Evolutionary conservation across 2,797 vertebrate genomes (phyloP).

Genomic region (Calcarius lapponicus): DNA sequence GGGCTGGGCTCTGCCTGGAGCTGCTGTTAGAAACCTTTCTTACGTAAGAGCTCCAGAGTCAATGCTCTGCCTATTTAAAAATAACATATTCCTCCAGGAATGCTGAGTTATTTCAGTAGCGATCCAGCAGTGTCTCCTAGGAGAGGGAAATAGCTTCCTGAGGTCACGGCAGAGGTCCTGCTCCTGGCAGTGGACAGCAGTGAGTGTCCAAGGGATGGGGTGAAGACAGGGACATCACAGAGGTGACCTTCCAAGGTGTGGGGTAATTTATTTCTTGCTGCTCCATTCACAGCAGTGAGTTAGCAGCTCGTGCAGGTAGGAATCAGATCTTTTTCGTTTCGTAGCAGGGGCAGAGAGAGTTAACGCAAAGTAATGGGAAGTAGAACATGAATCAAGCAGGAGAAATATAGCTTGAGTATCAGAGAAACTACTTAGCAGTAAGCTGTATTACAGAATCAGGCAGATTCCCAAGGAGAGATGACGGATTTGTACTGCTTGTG

Average conservation of each 20-base stretch:
- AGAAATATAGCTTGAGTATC: constrained; percentile 57
- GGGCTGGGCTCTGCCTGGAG: background rate
- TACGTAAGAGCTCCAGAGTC: background rate
- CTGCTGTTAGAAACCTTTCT: background rate
- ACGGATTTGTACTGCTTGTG: constrained; percentile 44
- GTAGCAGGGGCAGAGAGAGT: constrained; percentile 31
- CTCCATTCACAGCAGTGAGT: background rate
- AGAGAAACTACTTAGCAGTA: constrained; percentile 67
- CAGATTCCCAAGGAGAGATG: constrained; percentile 70
- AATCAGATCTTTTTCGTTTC: background rate
- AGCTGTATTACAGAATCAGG: constrained; percentile 66
- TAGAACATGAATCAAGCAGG: constrained; percentile 51
- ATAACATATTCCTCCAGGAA: background rate
- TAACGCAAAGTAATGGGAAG: constrained; percentile 22
- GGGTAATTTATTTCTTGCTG: background rate
- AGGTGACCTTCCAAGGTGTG: background rate
- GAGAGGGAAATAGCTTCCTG: background rate
- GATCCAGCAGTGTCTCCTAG: background rate
- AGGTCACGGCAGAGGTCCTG: background rate
- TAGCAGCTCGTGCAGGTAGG: background rate
- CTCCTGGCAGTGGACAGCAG: background rate
- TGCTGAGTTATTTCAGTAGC: background rate
- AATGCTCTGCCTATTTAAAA: background rate
- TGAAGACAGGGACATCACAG: background rate
- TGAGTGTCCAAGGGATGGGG: background rate